Conservation (phyloP, 2,797 vertebrate genomes). For the Parauchenoglanis ngamensis region DNA sequence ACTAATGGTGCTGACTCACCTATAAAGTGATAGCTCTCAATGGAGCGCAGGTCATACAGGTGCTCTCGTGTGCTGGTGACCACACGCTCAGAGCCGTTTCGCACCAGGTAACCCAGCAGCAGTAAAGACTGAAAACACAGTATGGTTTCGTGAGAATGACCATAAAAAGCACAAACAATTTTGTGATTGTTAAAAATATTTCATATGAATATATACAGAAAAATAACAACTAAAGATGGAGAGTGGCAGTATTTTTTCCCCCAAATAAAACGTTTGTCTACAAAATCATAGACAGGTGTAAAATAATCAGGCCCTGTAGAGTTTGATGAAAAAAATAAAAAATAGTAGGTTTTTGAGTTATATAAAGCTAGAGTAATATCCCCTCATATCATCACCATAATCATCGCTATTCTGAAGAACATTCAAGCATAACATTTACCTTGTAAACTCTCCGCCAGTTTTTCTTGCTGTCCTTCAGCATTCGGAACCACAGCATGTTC, state of each 20-base stretch:
- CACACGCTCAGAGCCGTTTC: slow-evolving; percentile 97
- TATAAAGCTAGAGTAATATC: background rate
- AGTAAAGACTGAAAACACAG: slow-evolving; percentile 83
- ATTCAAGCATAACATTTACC: slow-evolving; percentile 70
- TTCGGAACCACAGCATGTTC: slow-evolving; percentile 91
- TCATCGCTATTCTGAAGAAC: background rate
- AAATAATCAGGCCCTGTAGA: background rate
- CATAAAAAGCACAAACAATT: background rate
- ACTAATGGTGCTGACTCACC: slow-evolving; percentile 81
- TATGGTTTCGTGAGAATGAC: background rate
- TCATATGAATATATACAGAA: background rate
- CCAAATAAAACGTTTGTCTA: background rate
- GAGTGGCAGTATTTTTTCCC: background rate
- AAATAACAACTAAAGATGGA: too few species aligned
- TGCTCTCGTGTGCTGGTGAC: slow-evolving; percentile 98
- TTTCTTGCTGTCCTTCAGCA: slow-evolving; percentile 92
- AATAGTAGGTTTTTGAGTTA: background rate
- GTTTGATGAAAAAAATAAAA: too few species aligned
- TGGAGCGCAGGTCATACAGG: slow-evolving; percentile 96
- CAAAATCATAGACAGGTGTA: background rate
- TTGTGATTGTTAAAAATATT: background rate
- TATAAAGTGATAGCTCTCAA: slow-evolving; percentile 98
- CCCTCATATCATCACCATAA: too few species aligned
- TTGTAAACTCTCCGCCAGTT: slow-evolving; percentile 97
- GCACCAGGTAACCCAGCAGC: slow-evolving; percentile 94